Evolutionary conservation across 2,888 invertebrate species (phyloP).

Genomic region (Miltochrista miniata): DNA sequence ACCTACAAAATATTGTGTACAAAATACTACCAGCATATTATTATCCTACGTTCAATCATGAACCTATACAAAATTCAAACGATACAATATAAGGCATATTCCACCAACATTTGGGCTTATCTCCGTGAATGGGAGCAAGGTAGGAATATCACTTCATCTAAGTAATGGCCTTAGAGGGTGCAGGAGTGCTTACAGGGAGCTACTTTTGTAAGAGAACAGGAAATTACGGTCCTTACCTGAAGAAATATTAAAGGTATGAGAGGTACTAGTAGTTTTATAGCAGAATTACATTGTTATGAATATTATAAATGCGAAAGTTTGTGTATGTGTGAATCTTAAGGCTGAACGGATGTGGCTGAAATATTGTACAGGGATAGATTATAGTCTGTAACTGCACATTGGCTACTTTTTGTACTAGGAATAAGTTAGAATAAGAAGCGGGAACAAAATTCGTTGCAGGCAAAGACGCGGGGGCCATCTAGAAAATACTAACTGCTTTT

Average conservation of each 20-base stretch:
- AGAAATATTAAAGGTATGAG: slow-evolving; percentile 9
- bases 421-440: no score
- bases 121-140: slow-evolving; percentile 8
- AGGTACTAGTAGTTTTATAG: not conserved
- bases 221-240: slow-evolving; percentile 26
- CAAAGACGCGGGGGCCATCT: no score
- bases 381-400: no score
- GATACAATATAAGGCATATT: slow-evolving; percentile 8
- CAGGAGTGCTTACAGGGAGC: slow-evolving; percentile 10
- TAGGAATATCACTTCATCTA: slow-evolving; percentile 22
- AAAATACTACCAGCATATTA: not conserved
- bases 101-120: slow-evolving; percentile 23
- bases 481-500: no score
- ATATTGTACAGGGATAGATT: not conserved
- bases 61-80: slow-evolving; percentile 7
- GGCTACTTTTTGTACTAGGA: no score
- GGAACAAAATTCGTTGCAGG: no score
- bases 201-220: slow-evolving; percentile 30
- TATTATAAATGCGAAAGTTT: no score
- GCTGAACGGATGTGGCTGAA: no score
- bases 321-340: no score
- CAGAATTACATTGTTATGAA: not conserved
- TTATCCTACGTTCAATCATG: slow-evolving; percentile 1
- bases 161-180: slow-evolving; percentile 19
- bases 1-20: no score